These are phyloP conservation scores for Drosophila affinis DNA, from an alignment of 2,888 invertebrate species.

Conservation along the genomic window DNA sequence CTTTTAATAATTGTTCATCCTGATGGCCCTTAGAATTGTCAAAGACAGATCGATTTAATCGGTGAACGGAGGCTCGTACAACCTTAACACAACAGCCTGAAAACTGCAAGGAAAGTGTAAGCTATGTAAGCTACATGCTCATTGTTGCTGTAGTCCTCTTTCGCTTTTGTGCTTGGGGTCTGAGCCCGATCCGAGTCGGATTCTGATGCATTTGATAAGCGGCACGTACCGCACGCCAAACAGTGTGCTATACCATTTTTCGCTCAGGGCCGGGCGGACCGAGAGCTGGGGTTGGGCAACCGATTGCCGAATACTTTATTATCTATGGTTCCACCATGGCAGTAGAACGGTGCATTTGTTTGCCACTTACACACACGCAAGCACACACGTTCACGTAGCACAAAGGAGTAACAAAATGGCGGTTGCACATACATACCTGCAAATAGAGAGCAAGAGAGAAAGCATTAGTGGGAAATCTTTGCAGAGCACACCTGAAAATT, in stretches of 20 bases:
- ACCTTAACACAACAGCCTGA: neutral
- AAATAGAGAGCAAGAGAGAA: slow-evolving; percentile 50
- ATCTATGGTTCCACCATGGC: slow-evolving; percentile 36
- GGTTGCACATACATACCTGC: slow-evolving; percentile 67
- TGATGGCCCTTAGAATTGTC: neutral
- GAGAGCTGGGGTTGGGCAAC: slow-evolving; percentile 40
- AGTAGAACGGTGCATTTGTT: slow-evolving; percentile 60
- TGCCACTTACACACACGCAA: slow-evolving; percentile 49
- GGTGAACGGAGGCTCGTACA: too few species aligned
- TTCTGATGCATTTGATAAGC: slow-evolving; percentile 76
- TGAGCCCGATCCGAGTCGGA: slow-evolving; percentile 42
- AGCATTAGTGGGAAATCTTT: slow-evolving; percentile 66
- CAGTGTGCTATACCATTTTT: slow-evolving; percentile 57
- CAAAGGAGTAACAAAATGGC: slow-evolving; percentile 62
- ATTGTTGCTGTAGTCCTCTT: slow-evolving; percentile 20
- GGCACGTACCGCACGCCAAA: slow-evolving; percentile 72
- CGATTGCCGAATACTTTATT: slow-evolving; percentile 67
- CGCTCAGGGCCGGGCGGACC: slow-evolving; percentile 35
- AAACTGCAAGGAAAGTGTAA: neutral
- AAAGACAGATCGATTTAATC: neutral
- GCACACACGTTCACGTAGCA: neutral
- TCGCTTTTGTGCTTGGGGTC: slow-evolving; percentile 21
- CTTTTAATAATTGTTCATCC: too few species aligned
- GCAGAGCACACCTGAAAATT: slow-evolving; percentile 36
- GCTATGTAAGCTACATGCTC: slow-evolving; percentile 7